Conservation (phyloP, 2,797 vertebrate species). For the Monodelphis domestica region DNA sequence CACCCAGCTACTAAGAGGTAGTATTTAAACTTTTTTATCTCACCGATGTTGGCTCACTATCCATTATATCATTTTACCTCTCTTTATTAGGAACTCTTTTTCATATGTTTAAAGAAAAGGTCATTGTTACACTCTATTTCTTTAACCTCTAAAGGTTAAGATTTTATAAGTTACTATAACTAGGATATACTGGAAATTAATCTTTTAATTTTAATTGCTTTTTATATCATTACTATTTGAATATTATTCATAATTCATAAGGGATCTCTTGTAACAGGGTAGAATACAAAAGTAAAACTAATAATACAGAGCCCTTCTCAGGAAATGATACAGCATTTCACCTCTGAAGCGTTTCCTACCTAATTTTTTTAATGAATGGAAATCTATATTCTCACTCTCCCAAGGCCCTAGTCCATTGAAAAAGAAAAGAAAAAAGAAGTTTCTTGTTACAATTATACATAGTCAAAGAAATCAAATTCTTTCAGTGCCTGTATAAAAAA, state of each 20-base stretch:
- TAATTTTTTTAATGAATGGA: background rate
- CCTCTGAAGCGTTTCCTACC: background rate
- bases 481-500: background rate
- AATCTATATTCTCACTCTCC: background rate
- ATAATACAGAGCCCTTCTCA: background rate
- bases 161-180: background rate
- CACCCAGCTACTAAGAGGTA: background rate
- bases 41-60: background rate
- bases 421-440: background rate
- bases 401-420: background rate
- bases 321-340: background rate
- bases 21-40: background rate
- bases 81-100: background rate
- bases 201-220: background rate
- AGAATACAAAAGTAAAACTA: background rate
- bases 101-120: background rate
- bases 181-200: background rate
- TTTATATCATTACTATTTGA: background rate
- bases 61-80: background rate
- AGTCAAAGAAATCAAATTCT: background rate
- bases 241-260: background rate
- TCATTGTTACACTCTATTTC: background rate
- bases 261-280: background rate
- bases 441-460: background rate
- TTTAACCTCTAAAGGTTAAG: background rate